Evolutionary conservation across 2,888 invertebrate genomes (phyloP), one percentile per base, ranked within the genome.

Genomic region (Oxyteleia sp.): DNA sequence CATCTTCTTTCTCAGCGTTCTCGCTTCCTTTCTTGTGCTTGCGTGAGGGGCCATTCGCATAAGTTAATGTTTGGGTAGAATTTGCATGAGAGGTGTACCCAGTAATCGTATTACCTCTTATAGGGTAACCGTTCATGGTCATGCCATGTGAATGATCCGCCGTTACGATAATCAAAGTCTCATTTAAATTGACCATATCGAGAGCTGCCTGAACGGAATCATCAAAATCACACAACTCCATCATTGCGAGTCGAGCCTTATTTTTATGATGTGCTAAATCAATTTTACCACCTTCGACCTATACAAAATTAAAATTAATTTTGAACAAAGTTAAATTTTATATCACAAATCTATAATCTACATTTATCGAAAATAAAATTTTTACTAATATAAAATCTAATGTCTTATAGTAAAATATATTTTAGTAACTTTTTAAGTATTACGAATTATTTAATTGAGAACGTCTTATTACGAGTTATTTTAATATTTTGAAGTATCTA

Each of bases 131-230:
- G 86, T 95, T 95, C 15, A 96, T 93, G 4, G 95, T 95, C 64
- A 96, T 94, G 0, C 95, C 91, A 89, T 96, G 95, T 1, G 95
- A 95, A 87, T 96, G 96, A 91, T 96, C 96, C 0, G 95, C 95
- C 0, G 96, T 96, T 0, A 96, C 96, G 32, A 96, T 92, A 5
- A 96, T 94, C 20, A 96, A 92, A 0, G 96, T 96, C 78, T 96
- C 96, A 0, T 94, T 90, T 76, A 92, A 53, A 90, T 94, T 90
- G 0, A 94, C 93, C 55, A 92, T 89, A 11, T 94, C 90, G 18
- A 94, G 41, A 0, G 96, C 96, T 0, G 93, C 93, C 75, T 94
- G 89, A 0, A 96, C 94, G 0, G 96, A 96, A n/a, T 94, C 94
- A 68, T 96, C 96, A 64, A 96, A 93, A 55, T 95, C 96, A 0